Conservation (phyloP, 2,888 invertebrate genomes). For the Rotaria macrura region DNA sequence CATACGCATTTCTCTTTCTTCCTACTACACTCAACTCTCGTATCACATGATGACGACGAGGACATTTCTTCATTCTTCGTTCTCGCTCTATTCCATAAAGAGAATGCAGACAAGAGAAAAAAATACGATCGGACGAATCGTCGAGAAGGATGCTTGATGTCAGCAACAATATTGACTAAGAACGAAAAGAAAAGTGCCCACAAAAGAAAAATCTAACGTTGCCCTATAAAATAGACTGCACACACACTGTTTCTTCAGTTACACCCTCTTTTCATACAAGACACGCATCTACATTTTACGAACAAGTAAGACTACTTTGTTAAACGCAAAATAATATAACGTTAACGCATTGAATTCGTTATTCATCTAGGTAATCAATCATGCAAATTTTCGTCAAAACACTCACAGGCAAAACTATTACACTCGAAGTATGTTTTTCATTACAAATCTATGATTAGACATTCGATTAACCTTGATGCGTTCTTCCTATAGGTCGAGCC, state of each 20-base stretch:
- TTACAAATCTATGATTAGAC: neutral
- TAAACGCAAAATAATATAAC: neutral
- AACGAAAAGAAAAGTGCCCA: neutral
- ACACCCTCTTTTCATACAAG: slow-evolving; percentile 2
- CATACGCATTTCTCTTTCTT: neutral
- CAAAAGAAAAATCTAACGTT: neutral
- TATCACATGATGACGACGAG: neutral
- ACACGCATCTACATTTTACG: neutral
- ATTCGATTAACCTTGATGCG: neutral
- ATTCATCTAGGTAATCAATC: neutral
- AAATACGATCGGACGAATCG: neutral
- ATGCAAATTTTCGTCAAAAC: slow-evolving; percentile 66
- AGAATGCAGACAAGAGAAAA: neutral
- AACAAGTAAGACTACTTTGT: neutral
- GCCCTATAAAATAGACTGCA: neutral
- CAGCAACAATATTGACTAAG: neutral
- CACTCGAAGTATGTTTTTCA: slow-evolving; percentile 58
- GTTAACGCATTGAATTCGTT: neutral
- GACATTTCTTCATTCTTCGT: neutral
- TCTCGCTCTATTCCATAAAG: neutral
- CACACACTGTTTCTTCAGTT: neutral
- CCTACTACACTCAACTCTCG: neutral
- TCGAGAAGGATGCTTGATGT: neutral
- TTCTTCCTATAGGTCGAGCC: slow-evolving; percentile 49
- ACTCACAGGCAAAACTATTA: slow-evolving; percentile 81